phyloP scores from a whole-genome alignment of 1,140 invertebrate species.

The Hycleus cichorii region DNA sequence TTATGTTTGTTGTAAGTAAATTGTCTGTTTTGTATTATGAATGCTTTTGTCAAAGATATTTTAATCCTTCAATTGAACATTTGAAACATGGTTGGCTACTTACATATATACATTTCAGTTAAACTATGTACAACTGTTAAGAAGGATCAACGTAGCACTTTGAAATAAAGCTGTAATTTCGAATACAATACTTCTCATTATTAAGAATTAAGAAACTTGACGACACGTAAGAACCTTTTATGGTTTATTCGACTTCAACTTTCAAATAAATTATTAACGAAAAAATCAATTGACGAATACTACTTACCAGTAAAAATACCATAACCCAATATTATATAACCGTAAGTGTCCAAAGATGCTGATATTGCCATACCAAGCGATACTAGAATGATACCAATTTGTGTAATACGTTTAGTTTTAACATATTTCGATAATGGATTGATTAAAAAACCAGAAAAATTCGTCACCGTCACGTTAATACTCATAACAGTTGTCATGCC shows the following conservation, averaged over 20 bases:
- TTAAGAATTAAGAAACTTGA: slow-evolving; percentile 13
- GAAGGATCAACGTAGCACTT: slow-evolving; percentile 9
- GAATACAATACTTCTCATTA: slow-evolving; percentile 10
- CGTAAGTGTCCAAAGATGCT: slow-evolving; percentile 52
- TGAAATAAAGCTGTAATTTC: slow-evolving; percentile 9
- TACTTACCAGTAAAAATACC: slow-evolving; percentile 56
- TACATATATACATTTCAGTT: slow-evolving; percentile 1
- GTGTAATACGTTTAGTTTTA: slow-evolving; percentile 54
- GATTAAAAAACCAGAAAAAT: slow-evolving; percentile 61
- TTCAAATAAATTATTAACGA: too few species aligned
- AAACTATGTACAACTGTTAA: slow-evolving; percentile 10
- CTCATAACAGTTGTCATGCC: slow-evolving; percentile 63
- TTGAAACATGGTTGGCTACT: slow-evolving; percentile 3
- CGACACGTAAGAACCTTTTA: slow-evolving; percentile 6
- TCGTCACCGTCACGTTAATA: slow-evolving; percentile 57
- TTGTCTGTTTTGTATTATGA: neutral
- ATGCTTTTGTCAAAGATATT: slow-evolving; percentile 3
- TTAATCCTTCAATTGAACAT: slow-evolving; percentile 12
- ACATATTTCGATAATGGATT: slow-evolving; percentile 58
- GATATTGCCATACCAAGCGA: slow-evolving; percentile 54
- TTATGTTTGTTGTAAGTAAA: neutral
- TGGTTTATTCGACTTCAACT: neutral
- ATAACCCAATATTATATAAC: slow-evolving; percentile 59
- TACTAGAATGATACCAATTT: slow-evolving; percentile 52
- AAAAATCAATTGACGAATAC: neutral